Evolutionary conservation across 2,888 invertebrate species (phyloP), one percentile per base, ranked within the genome.

Genomic region (Salticus scenicus): DNA sequence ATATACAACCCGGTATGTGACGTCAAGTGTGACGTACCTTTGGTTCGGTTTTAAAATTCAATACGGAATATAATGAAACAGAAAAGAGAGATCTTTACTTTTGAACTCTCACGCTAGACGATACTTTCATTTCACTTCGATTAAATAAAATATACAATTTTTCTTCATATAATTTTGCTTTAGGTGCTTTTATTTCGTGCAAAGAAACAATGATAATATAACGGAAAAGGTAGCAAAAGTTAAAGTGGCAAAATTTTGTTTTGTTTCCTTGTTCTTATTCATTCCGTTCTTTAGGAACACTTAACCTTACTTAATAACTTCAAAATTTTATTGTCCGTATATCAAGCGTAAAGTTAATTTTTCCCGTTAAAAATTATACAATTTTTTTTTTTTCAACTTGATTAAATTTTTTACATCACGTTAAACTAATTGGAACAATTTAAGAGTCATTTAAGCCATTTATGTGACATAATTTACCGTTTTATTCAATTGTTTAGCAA

Each of bases 1-100:
- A 84, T 84, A 84, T 84, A 84, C 67, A 67, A 69, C 77, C 67
- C 8, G 17, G 5, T 57, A 51, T 47, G 77, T 77, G 77, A 77
- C 77, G 83, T 84, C 83, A 73, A 8, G 51, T 67, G 63, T 78
- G 83, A 84, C 83, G 83, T 72, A 20, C 24, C 4, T 24, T 57
- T 17, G 57, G 57, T 14, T 27, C 0, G 17, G 70, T 27, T 41
- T 51, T 8, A n/a, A 37, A 70, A 14, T n/a, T 2, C 42, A 37
- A 70, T 24, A 2, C 67, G 67, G 67, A 67, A 67, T 67, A 33
- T 37, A 33, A 33, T 33, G 33, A 33, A 67, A 33, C 10, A 37
- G n/a, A 5, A 5, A 66, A 66, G 4, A 27, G 12, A 24, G 20
- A 66, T 66, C 7, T 24, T 20, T 63, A 24, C 0, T 20, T 10